Conservation (phyloP, 2,797 vertebrate genomes). For the Coccyzus lansbergi region DNA sequence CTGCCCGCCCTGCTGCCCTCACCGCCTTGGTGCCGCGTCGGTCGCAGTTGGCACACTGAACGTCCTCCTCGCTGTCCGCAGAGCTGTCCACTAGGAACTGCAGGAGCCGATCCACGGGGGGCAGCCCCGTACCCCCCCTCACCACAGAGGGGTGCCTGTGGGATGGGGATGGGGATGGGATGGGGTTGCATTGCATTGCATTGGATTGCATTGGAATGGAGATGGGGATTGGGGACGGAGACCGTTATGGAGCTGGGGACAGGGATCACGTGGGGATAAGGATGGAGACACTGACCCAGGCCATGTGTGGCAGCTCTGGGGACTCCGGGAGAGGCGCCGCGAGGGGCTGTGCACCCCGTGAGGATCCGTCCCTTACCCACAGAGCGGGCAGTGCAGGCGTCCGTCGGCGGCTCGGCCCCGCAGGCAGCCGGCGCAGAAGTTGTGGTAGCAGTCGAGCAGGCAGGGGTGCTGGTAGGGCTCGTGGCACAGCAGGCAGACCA, state of each 20-base stretch:
- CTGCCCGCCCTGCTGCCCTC: background rate
- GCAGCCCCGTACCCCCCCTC: conserved; percentile 82
- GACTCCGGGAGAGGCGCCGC: background rate
- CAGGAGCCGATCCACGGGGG: conserved; percentile 85
- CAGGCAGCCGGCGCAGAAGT: conserved; percentile 90
- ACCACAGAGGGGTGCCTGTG: conserved; percentile 84
- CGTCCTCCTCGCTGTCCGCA: conserved; percentile 74
- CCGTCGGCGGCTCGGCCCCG: conserved; percentile 82
- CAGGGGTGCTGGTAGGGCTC: conserved; percentile 89
- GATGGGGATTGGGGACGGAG: background rate
- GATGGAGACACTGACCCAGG: rapidly evolving
- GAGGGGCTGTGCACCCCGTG: background rate
- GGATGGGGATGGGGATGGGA: no score
- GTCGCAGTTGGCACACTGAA: conserved; percentile 86
- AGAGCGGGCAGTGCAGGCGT: conserved; percentile 88
- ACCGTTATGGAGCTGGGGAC: background rate
- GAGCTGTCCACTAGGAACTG: conserved; percentile 89
- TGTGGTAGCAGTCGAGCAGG: conserved; percentile 93
- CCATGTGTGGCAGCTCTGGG: background rate
- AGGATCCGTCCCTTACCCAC: conserved; percentile 80
- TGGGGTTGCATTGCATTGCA: no score
- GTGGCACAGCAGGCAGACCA: conserved; percentile 90
- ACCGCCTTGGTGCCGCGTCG: conserved; percentile 82
- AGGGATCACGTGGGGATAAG: background rate
- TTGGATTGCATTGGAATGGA: no score